Base-by-base conservation (phyloP, 1,140 invertebrate genomes). In the Stenopsyche tienmushanensis region DNA sequence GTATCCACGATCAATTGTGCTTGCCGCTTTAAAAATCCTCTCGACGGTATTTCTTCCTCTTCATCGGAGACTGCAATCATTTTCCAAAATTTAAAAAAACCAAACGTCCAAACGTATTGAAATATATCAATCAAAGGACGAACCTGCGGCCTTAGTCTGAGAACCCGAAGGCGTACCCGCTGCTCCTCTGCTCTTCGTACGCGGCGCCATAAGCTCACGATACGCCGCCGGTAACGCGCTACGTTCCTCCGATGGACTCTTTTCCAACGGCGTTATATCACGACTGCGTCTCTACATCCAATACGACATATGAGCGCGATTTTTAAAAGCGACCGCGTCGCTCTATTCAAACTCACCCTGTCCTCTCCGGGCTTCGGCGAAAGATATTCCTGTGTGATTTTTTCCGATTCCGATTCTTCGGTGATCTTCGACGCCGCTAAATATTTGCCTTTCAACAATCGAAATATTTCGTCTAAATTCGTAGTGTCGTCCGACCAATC, bases 1-100 rank as follows among this genome's bases (percentile, higher is more conserved):
- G 90, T 88, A 75, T 93, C 92, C 13, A 93, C 85, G 23, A 92
- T 88, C 3, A 92, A 76, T 73, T 92, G 90, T 1, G 91, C 90
- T 75, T 93, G 91, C 65, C 89, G 80, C 77, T 93, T 94, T 29
- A 94, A 76, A 71, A 85, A 86, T 58, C 83, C 87, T 69, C 91
- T 82, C 0, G 91, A 89, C 0, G 91, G 89, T 44, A 93, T 87
- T 74, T 94, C 92, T 62, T 90, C 90, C 72, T 92, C 90, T 66
- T 93, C 91, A 55, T 91, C 89, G 0, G 88, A 86, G 15, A 78
- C 84, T 79, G 79, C 20, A 50, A 47, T 42, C 5, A 42, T 57
- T 42, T 59, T 59, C 20, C 10, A 41, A 44, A 34, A 9, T 2
- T n/a, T 53, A 20, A 8, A 29, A 34, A 21, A 34, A 29, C 47